Base-by-base conservation (phyloP, 2,113 vertebrate genomes). In the Gymnobelideus leadbeateri region DNA sequence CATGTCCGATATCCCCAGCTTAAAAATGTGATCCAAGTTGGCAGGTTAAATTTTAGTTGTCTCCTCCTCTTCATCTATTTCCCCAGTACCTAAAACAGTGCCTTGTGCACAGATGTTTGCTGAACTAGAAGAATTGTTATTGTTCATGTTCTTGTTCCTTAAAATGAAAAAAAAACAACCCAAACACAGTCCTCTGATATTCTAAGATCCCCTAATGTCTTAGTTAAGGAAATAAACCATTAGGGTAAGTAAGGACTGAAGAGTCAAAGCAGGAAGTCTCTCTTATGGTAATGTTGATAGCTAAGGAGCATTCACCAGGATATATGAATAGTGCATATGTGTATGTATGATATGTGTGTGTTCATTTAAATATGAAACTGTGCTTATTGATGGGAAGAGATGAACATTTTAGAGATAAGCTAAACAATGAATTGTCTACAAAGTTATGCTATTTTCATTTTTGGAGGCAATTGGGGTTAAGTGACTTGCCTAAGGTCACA, bases 241-340 rank as follows among this genome's bases (percentile, higher is more conserved):
- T 51, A 77, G 61, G 10, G 3, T 77, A 51, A 94, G 3, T 77
- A 51, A 94, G 12, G 92, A 93, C 25, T 95, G 24, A 94, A 89
- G 68, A 84, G 57, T 57, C 47, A 90, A 51, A 93, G 53, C 1
- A 93, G 51, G 31, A 96, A 94, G 16, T 89, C 3, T 21, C 89
- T 96, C 9, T 5, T 43, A 95, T 52, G 54, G 51, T 95, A 89
- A 94, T 95, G 89, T 3, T 95, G 0, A 7, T 92, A 37, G 51
- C 25, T 94, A 25, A 84, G 53, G n/a, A 10, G 28, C 31, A 92
- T 31, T 68, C 91, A 21, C 51, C 47, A 91, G 93, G 43, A 91
- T 92, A 25, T 95, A 9, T 91, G 9, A 52, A 91, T 51, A 93
- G 31, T 11, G 11, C 3, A 37, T 14, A 68, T 68, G 28, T 61